Base-by-base conservation (phyloP, 2,113 vertebrate species). In the Mandrillus leucophaeus region DNA sequence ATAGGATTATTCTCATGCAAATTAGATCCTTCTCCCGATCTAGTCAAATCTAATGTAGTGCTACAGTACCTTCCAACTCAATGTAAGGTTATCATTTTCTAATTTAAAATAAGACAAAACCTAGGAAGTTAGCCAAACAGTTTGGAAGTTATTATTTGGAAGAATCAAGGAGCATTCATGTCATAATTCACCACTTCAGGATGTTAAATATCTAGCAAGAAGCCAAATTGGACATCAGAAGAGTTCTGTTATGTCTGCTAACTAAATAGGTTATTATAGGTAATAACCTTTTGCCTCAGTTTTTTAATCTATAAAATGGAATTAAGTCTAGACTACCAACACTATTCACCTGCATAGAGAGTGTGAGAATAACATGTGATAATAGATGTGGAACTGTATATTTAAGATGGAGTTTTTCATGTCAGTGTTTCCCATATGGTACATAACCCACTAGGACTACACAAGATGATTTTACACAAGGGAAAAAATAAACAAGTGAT, bases 31-130 rank as follows among this genome's bases (percentile, higher is more conserved):
- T 70, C n/a, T 95, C 38, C 27, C 23, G 50, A 72, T 50, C 14
- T 76, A 6, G 52, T 17, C 50, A 91, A 61, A 57, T 52, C 22
- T 64, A 79, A 72, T 12, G 35, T 64, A 87, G 12, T 91, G 32
- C 79, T 64, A 25, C 14, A 48, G 45, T 43, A 45, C 40, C 5
- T 92, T 92, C 30, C n/a, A 83, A n/a, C 11, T 88, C 27, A 93
- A 14, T 18, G 8, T 43, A 55, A 38, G 4, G 8, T 80, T 55
- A 48, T 32, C 38, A 16, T 73, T 87, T 55, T 90, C 40, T 80
- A 66, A 90, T 92, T 61, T 88, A n/a, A 95, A 95, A 52, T 59
- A 68, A 90, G 38, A 12, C 22, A 7, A 48, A 93, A 88, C 75
- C 83, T 97, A 82, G 55, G 50, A 80, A 95, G 79, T 64, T 90